Base-by-base conservation (phyloP, 2,113 vertebrate species). In the Emydura subglobosa region DNA sequence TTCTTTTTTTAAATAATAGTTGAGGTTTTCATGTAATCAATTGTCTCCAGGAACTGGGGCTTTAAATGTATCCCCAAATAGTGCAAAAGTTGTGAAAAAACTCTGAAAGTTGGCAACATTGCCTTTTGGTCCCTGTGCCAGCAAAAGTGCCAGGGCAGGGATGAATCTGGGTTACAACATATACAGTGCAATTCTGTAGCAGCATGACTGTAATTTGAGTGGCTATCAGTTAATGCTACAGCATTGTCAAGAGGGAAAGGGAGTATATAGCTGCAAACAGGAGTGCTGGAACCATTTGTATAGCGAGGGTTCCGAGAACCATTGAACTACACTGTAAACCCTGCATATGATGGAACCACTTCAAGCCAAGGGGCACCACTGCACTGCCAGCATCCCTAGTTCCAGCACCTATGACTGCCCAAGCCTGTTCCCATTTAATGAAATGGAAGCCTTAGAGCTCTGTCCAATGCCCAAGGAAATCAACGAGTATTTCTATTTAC, bases 391-490 rank as follows among this genome's bases (percentile, higher is more conserved):
- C 51, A 53, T 53, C 51, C 51, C 51, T 53, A 53, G 51, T 53
- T 16, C 51, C 16, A 53, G 51, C 51, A 53, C 51, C 51, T 53
- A 11, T 51, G 10, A 14, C 88, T 96, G 10, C 54, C 94, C 87
- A 53, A 2, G 44, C n/a, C 12, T 92, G 10, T 24, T 92, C 47
- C 34, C 44, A 55, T 3, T 83, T 44, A 86, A 89, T 81, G 11
- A 82, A 87, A 93, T 82, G 6, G 5, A 39, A 92, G 47, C 44
- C 72, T 79, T 94, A 85, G 88, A 72, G 72, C 16, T 72, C 55
- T 12, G 22, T 72, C 31, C 55, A 79, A 29, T 51, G 31, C 13
- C 25, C 25, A 29, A 29, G 54, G 49, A 74, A 51, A 74, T 95
- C 42, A 83, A 22, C 1, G 94, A 29, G 1, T 0, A 0, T 83